These are phyloP conservation scores for Vidua macroura DNA, from an alignment of 2,113 vertebrate species.

Conservation along the genomic window DNA sequence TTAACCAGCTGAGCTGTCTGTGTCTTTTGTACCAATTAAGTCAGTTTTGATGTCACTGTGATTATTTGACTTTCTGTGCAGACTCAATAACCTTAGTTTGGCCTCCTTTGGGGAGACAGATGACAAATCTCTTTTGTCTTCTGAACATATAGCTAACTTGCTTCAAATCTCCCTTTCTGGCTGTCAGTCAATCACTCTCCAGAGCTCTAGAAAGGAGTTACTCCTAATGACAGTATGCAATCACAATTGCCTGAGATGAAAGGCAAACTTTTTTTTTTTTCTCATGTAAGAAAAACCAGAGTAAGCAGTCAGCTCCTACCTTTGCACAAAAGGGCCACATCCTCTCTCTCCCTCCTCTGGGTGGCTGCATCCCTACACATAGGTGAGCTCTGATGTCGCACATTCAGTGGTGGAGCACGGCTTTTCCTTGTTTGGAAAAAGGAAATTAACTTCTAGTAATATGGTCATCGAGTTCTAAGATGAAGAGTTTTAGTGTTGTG, in stretches of 20 bases:
- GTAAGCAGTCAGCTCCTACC: neutral
- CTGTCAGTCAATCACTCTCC: neutral
- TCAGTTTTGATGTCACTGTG: neutral
- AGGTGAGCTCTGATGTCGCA: neutral
- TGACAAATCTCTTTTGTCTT: slow-evolving; percentile 28
- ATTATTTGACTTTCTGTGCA: slow-evolving; percentile 35
- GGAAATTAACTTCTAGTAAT: neutral
- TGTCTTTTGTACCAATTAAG: neutral
- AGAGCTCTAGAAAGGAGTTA: neutral
- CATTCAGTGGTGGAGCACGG: accelerated
- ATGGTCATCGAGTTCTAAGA: neutral
- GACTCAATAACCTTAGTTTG: slow-evolving; percentile 10
- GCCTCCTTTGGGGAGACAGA: neutral
- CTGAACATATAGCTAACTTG: neutral
- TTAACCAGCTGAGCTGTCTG: neutral
- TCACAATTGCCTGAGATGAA: neutral
- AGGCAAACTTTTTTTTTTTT: neutral
- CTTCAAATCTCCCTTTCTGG: neutral
- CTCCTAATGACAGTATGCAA: neutral
- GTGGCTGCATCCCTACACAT: accelerated
- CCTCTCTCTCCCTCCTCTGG: neutral
- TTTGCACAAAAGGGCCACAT: neutral
- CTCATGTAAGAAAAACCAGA: neutral
- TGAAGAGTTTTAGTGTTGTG: neutral
- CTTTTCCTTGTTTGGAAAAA: neutral